phyloP scores from a whole-genome alignment of 2,797 vertebrate genomes.

The Brotula barbata region DNA sequence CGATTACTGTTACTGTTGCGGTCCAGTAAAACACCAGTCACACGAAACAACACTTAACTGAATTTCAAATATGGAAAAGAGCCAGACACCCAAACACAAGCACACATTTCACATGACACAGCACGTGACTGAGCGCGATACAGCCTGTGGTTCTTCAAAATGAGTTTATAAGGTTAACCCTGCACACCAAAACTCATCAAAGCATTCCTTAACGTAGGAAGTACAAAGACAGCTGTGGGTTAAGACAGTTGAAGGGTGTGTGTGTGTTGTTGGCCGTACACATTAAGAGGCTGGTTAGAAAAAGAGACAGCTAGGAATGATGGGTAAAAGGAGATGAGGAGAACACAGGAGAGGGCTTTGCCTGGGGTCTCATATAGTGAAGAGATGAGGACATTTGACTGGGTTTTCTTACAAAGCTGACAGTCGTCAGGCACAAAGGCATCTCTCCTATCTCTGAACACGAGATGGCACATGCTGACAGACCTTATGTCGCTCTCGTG shows the following conservation, averaged over 20 bases:
- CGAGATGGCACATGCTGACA: constrained; percentile 44
- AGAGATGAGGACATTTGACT: too few species aligned
- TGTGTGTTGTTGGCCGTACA: constrained; percentile 1
- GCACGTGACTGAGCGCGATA: constrained; percentile 39
- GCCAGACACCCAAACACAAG: constrained; percentile 8
- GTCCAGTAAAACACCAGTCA: constrained; percentile 6
- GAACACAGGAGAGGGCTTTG: not conserved
- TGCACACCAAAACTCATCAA: constrained; percentile 25
- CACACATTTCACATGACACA: constrained; percentile 47
- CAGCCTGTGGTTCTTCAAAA: constrained; percentile 25
- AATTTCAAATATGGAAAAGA: constrained; percentile 23
- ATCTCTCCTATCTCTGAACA: constrained; percentile 38
- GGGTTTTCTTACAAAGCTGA: too few species aligned
- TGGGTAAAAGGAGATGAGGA: not conserved
- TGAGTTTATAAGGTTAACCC: constrained; percentile 32
- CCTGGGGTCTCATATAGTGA: constrained; percentile 9
- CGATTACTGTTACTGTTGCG: constrained; percentile 16
- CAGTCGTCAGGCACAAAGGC: constrained; percentile 45
- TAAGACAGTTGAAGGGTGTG: constrained; percentile 1
- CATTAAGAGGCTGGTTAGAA: not conserved
- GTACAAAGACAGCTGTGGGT: not conserved
- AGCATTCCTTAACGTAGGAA: constrained; percentile 4
- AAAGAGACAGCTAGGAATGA: not conserved
- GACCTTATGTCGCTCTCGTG: constrained; percentile 44
- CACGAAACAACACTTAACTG: not conserved